Base-by-base conservation (phyloP, 2,113 vertebrate genomes). In the Pan paniscus region DNA sequence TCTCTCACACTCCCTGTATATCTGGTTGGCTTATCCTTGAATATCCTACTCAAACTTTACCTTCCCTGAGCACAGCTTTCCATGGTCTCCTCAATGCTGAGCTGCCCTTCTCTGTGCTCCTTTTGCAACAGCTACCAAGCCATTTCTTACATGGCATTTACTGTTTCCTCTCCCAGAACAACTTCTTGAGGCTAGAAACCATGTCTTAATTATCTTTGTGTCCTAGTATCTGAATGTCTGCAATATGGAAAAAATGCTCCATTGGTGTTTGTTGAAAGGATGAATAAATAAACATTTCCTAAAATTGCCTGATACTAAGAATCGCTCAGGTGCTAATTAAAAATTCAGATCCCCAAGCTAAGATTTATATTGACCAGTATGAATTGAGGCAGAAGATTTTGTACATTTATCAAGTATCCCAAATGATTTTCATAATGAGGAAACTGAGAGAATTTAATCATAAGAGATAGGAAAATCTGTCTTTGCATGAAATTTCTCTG, bases 381-480 rank as follows among this genome's bases (percentile, higher is more conserved):
- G 16, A 32, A 86, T 25, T 64, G 9, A 13, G 57, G 8, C 12
- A 92, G 96, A 91, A 84, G 7, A 72, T 84, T 89, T 80, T 57
- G 6, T 75, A n/a, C 59, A 20, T 94, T 87, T 95, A 80, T 76
- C 18, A 92, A 75, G 11, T 46, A 89, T 68, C 70, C 38, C 40
- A 96, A 80, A 43, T 57, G 17, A 72, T 50, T 83, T 86, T 93
- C n/a, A 55, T 59, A 86, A 84, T 48, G 48, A 78, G 23, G 23
- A 80, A 70, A 78, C 2, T 93, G 5, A 40, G 30, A 96, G 3
- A 91, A 91, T 95, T 94, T 86, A 75, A 89, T 70, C 43, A 80
- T 50, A 32, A 90, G 52, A 80, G 40, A 72, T 10, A 90, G 57
- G 87, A 32, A 79, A 83, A 88, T 43, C 50, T 43, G 40, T 43